phyloP scores from a whole-genome alignment of 1,140 invertebrate species.

The Ladona fulva region DNA sequence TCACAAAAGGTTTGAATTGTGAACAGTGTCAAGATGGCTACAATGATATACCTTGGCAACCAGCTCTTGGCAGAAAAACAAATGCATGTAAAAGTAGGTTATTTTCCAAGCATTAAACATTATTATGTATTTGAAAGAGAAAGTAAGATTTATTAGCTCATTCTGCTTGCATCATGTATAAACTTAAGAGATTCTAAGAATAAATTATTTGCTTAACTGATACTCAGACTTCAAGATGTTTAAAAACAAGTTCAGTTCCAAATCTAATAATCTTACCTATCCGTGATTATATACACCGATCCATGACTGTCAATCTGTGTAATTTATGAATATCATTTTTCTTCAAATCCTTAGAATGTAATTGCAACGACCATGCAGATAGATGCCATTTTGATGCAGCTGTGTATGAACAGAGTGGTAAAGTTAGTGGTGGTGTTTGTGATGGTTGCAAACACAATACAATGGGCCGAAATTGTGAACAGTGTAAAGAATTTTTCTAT shows the following conservation, averaged over 20 bases:
- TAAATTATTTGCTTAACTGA: neutral
- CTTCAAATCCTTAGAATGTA: constrained; percentile 53
- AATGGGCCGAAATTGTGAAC: constrained; percentile 85
- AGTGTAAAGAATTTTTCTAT: constrained; percentile 87
- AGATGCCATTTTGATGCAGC: constrained; percentile 83
- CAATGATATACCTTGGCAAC: constrained; percentile 92
- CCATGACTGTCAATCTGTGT: neutral
- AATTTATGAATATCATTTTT: constrained; percentile 18
- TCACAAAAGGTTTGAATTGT: constrained; percentile 86
- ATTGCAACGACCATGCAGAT: constrained; percentile 80
- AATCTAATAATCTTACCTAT: too few relatives aligned
- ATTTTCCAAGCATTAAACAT: neutral
- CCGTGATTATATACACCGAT: too few relatives aligned
- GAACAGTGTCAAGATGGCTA: constrained; percentile 88
- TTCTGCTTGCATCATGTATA: neutral
- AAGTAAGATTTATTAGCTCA: neutral
- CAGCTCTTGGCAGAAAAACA: constrained; percentile 80
- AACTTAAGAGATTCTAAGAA: neutral
- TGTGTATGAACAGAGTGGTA: constrained; percentile 75
- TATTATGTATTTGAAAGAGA: neutral
- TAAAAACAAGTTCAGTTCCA: too few relatives aligned
- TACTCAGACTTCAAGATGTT: neutral
- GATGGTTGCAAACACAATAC: constrained; percentile 88
- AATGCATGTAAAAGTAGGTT: constrained; percentile 78
- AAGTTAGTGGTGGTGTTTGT: constrained; percentile 85